Evolutionary conservation across 1,140 invertebrate genomes (phyloP), one percentile per base, ranked within the genome.

Genomic region (Andricus grossulariae): DNA sequence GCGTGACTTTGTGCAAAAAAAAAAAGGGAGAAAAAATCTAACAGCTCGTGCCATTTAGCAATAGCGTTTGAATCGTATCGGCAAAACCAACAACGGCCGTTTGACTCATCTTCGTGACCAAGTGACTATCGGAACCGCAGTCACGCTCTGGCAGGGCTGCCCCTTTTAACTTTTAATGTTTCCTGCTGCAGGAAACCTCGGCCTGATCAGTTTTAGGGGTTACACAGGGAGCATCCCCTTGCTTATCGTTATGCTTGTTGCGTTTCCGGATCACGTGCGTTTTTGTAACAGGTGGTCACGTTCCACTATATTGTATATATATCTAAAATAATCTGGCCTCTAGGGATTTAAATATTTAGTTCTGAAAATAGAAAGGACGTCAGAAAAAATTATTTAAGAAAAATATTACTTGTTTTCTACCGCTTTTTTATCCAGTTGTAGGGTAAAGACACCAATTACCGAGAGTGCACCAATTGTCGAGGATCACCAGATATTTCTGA

Each of bases 161-260:
- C 79, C 77, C 81, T 75, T 66, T 83, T 72, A 71, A 81, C 75
- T 80, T 79, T 66, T 66, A 51, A 82, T 21, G 76, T 82, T 85
- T 83, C 82, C 82, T 66, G 83, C 85, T 66, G 83, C 85, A 84
- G 85, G 84, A 87, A 86, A 82, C 81, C 81, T 82, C 60, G 16
- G 39, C 60, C 60, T 66, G 25, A 66, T 66, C 32, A 66, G 81
- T 86, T 87, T 80, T 81, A 80, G 75, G 82, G 81, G 79, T 81
- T 86, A 81, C 45, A 72, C 76, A 55, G 71, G 76, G 55, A 54
- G 80, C 75, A 45, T 45, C 39, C 39, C 70, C 80, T 83, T 85
- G 82, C 83, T 82, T 79, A 82, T 12, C 39, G 60, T 66, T 66
- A 19, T 21, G 39, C 39, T 45, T 45, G 39, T 45, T 45, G 39